Conservation (phyloP, 30 jellyfish, hydroid and myxozoan species). For the Turritopsis rubra region DNA sequence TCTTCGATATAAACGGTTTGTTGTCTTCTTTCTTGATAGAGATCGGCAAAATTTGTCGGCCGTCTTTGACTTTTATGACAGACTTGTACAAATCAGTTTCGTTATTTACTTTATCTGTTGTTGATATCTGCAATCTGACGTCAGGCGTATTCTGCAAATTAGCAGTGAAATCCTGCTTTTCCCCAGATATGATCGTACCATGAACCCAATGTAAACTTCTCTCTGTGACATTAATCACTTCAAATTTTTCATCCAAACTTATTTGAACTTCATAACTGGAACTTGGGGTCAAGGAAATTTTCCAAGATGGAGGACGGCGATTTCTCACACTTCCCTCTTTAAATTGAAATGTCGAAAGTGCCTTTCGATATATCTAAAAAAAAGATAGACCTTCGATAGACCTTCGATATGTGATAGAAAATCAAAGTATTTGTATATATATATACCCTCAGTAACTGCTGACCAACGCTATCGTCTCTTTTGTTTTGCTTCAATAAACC, state of each 20-base stretch:
- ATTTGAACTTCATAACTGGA: conserved; percentile 62
- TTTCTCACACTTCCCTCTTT: conserved; percentile 12
- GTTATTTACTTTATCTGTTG: conserved; percentile 28
- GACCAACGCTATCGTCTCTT: conserved; percentile 9
- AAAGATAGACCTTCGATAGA: not conserved
- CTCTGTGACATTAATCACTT: conserved; percentile 37
- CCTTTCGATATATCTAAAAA: not conserved
- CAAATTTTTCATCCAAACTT: conserved; percentile 30
- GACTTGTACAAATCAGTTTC: conserved; percentile 46
- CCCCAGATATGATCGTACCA: conserved; percentile 50
- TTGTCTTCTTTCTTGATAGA: conserved; percentile 14
- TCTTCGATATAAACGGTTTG: conserved; percentile 22
- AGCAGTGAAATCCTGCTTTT: conserved; percentile 9
- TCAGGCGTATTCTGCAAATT: conserved; percentile 38
- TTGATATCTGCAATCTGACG: conserved; percentile 40
- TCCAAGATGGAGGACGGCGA: conserved; percentile 47
- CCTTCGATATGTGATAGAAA: not conserved
- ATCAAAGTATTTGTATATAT: not conserved
- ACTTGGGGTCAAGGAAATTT: conserved; percentile 49
- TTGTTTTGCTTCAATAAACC: conserved; percentile 44
- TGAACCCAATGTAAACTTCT: conserved; percentile 70
- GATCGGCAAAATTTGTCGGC: not conserved
- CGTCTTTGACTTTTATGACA: conserved; percentile 27
- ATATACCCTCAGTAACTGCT: conserved; percentile 9
- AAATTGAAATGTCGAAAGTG: conserved; percentile 17